phyloP scores from a whole-genome alignment of 2,113 vertebrate genomes.

The Oriolus oriolus region DNA sequence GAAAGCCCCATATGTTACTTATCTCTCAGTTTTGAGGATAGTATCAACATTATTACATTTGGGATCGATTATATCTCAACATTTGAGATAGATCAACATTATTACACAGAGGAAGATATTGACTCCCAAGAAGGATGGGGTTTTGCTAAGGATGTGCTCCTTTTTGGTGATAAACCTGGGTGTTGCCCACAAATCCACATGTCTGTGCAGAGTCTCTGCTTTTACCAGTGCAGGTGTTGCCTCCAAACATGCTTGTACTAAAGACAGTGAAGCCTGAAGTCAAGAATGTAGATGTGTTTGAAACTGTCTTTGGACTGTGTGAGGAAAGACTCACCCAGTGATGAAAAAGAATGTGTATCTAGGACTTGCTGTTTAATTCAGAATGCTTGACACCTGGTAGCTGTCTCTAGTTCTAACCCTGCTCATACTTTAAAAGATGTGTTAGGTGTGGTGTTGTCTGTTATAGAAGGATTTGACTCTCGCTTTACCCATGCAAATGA shows the following conservation, averaged over 20 bases:
- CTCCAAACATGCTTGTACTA: rapidly evolving
- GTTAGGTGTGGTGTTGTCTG: not conserved
- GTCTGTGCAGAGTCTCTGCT: not conserved
- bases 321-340: not conserved
- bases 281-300: not conserved
- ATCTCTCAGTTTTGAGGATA: not conserved
- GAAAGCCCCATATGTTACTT: not conserved
- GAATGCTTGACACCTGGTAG: not conserved
- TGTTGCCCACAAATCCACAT: not conserved
- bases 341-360: not conserved
- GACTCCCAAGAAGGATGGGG: not conserved
- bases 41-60: not conserved
- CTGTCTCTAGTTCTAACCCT: not conserved
- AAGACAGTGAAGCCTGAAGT: not conserved
- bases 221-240: not conserved
- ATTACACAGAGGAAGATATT: not conserved
- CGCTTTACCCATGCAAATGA: not conserved
- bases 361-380: not conserved
- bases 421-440: not conserved
- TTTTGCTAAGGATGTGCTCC: not conserved
- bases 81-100: not conserved
- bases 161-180: not conserved
- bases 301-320: not conserved
- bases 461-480: not conserved
- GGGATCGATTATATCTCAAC: not conserved